These are phyloP conservation scores for Sebastes itinus DNA, from an alignment of 2,797 vertebrate genomes.

Conservation along the genomic window DNA sequence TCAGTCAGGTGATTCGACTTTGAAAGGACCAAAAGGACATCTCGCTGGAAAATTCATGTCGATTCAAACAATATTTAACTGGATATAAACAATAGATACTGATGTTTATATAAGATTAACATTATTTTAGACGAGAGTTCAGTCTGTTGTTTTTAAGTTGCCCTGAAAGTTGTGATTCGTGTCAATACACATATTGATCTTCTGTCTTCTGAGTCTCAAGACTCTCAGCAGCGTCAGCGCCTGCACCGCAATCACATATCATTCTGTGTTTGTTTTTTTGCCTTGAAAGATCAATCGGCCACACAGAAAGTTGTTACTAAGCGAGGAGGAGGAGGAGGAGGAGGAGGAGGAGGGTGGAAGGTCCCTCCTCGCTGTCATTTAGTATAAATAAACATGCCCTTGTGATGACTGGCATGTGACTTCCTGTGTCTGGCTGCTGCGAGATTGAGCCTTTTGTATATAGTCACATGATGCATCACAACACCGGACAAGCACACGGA, in stretches of 20 bases:
- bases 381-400: slow-evolving; percentile 76
- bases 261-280: neutral
- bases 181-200: slow-evolving; percentile 41
- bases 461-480: slow-evolving; percentile 75
- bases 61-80: neutral
- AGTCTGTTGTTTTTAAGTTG: neutral
- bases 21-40: neutral
- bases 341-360: slow-evolving; percentile 36
- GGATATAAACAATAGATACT: neutral
- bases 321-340: neutral
- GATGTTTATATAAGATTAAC: neutral
- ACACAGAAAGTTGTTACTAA: slow-evolving; percentile 32
- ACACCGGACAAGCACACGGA: slow-evolving; percentile 49
- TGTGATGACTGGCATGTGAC: slow-evolving; percentile 81
- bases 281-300: slow-evolving; percentile 28
- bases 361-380: slow-evolving; percentile 52
- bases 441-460: slow-evolving; percentile 49
- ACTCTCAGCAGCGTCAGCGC: neutral
- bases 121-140: neutral
- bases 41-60: neutral
- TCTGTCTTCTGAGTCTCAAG: slow-evolving; percentile 22
- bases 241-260: neutral
- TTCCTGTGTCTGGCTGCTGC: slow-evolving; percentile 75
- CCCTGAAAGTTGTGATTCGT: slow-evolving; percentile 18
- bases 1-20: slow-evolving; percentile 13